Conservation (phyloP, 2,888 invertebrate species). For the Ditula angustiorana region DNA sequence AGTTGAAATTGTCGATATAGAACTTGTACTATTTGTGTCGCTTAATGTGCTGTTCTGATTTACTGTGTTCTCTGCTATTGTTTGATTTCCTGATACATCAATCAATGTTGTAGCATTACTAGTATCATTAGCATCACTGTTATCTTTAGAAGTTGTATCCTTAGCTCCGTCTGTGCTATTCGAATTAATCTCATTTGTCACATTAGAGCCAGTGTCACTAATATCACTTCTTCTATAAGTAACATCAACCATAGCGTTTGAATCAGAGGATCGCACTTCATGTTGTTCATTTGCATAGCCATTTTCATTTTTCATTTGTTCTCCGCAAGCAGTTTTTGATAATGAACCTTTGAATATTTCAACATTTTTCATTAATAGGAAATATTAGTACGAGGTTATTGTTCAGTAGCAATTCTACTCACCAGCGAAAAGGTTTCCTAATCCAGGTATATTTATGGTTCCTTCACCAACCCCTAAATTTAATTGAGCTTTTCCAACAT, state of each 20-base stretch:
- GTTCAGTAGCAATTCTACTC: conserved; percentile 41
- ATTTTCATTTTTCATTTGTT: background rate
- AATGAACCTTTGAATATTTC: background rate
- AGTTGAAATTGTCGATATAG: background rate
- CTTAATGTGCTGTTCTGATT: background rate
- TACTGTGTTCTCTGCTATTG: background rate
- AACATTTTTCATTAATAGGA: background rate
- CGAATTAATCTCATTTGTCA: background rate
- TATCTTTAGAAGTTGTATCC: background rate
- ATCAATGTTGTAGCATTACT: background rate
- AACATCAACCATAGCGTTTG: background rate
- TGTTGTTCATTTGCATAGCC: background rate
- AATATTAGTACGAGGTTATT: background rate
- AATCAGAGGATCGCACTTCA: background rate
- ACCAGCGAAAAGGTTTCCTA: conserved; percentile 65
- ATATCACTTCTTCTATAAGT: background rate
- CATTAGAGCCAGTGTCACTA: background rate
- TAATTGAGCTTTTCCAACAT: conserved; percentile 66
- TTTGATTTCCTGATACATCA: background rate
- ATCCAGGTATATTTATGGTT: conserved; percentile 61
- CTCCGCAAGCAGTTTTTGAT: background rate
- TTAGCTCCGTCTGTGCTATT: background rate
- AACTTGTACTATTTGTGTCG: background rate
- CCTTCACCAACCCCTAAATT: conserved; percentile 60
- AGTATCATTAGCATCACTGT: background rate